phyloP scores from a whole-genome alignment of 2,797 vertebrate genomes.

The Sebastiscus albofasciatus region DNA sequence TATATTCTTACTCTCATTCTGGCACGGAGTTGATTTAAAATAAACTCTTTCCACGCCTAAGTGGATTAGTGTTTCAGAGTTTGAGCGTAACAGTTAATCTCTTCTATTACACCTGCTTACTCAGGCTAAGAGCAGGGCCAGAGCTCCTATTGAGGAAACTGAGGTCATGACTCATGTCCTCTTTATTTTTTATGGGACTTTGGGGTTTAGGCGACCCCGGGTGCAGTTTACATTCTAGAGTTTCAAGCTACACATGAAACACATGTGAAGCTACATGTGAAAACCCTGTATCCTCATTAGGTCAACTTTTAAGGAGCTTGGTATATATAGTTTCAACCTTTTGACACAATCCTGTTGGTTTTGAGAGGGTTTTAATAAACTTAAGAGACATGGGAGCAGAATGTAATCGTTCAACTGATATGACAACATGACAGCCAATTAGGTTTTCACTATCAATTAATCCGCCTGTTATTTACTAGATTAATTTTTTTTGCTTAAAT shows the following conservation, averaged over 20 bases:
- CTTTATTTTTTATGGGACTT: neutral
- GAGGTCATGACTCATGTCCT: constrained; percentile 9
- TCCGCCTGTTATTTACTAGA: rapidly evolving
- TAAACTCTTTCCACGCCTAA: constrained; percentile 59
- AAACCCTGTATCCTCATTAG: neutral
- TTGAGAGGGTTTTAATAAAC: neutral
- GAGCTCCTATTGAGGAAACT: neutral
- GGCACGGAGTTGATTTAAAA: constrained; percentile 47
- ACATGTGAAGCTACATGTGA: too few species aligned
- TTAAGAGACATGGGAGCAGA: too few species aligned
- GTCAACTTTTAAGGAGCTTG: neutral
- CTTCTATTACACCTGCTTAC: constrained; percentile 42
- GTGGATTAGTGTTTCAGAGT: constrained; percentile 67
- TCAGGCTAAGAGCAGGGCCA: neutral
- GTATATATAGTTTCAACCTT: neutral
- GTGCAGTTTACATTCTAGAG: neutral
- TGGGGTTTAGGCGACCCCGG: neutral
- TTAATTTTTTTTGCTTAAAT: neutral
- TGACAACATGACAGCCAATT: neutral
- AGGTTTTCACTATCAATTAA: neutral
- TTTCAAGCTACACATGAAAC: neutral
- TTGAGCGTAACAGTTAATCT: constrained; percentile 49
- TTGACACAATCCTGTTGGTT: neutral
- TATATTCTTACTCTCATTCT: neutral
- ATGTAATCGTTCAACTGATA: neutral